A percentile compares a stretch with the other conserved stretches of the same genome.
These are phyloP conservation scores for Gymnothorax reevesii DNA, from an alignment of 2,797 vertebrate species.

Conservation along the genomic window DNA sequence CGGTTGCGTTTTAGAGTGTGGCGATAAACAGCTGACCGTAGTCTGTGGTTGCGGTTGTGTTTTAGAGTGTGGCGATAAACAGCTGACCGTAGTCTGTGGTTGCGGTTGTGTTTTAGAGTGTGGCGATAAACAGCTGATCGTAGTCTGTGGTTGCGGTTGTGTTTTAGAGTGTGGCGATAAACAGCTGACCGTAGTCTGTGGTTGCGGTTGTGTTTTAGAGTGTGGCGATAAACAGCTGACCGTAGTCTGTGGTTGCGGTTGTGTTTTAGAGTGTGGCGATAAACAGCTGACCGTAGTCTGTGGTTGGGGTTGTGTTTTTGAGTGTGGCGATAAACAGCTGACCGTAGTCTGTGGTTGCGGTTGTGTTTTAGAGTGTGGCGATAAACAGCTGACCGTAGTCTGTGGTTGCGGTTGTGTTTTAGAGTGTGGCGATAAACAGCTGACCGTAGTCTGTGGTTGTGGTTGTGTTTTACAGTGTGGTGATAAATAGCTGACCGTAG, in stretches of 20 bases:
- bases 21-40: neutral
- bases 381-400: neutral
- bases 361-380: neutral
- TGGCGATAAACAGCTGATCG: neutral
- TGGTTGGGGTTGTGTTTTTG: constrained; percentile 67
- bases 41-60: too few relatives aligned
- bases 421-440: neutral
- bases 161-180: constrained; percentile 2
- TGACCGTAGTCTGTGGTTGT: neutral
- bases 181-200: neutral
- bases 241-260: neutral
- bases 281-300: neutral
- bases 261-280: neutral
- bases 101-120: neutral
- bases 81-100: neutral
- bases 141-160: neutral
- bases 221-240: neutral
- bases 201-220: neutral
- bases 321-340: constrained; percentile 86
- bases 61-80: too few relatives aligned
- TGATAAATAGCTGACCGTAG: neutral
- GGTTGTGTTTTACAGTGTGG: neutral
- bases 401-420: neutral
- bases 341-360: neutral
- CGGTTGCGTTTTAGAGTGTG: neutral